Base-by-base conservation (phyloP, 2,113 vertebrate genomes). In the Dicaeum eximium region DNA sequence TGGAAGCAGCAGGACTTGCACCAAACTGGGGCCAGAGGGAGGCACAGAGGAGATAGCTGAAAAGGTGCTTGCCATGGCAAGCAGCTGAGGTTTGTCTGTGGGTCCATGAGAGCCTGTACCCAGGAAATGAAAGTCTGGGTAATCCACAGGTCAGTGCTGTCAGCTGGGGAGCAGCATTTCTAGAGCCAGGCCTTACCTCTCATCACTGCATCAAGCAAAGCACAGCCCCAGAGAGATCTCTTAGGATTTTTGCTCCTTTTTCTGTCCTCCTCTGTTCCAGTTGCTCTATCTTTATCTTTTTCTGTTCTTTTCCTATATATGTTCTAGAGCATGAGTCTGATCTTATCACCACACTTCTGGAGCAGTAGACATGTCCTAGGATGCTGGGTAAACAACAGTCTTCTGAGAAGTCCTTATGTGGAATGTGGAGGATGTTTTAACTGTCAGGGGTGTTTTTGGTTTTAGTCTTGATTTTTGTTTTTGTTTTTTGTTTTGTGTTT, bases 171-270 rank as follows among this genome's bases (percentile, higher is more conserved):
- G 19, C 7, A 48, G 24, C 17, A 21, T 8, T n/a, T 61, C 6
- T 44, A 22, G 11, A 7, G 0, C 44, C 25, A 71, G 28, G 10
- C 16, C 6, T 74, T 22, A 21, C 4, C 3, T 30, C 10, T 47
- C 3, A 2, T 1, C 30, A 33, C 8, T 6, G 11, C 0, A 2
- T 16, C 24, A 27, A 19, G 30, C 9, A 65, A 38, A 60, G 2
- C 22, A 56, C 54, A 78, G 24, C 24, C 53, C 7, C 22, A 44
- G 24, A 53, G 22, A 54, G 6, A 45, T 15, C 6, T 24, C 27
- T 81, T 45, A 27, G 12, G 37, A 28, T 21, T 64, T 28, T n/a
- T 67, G 7, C 65, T 45, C 37, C 24, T 57, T 56, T 64, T 35
- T 71, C 22, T 54, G 28, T 37, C 20, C 40, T 58, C 11, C 30